Conservation (phyloP, 2,888 invertebrate species). For the Drosophila fulvimacula region DNA sequence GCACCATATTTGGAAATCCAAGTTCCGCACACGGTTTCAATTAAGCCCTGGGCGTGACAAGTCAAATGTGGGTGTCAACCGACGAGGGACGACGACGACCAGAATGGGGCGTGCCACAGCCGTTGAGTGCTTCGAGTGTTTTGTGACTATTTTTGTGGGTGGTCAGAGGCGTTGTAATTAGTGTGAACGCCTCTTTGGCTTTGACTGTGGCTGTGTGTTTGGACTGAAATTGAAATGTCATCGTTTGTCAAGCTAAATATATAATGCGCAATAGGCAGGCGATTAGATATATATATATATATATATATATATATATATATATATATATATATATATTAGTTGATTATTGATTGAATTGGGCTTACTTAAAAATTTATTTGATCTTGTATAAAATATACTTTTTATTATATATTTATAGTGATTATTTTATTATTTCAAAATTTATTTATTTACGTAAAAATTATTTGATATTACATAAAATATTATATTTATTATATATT, state of each 20-base stretch:
- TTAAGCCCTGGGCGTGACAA: constrained; percentile 59
- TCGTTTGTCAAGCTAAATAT: constrained; percentile 6
- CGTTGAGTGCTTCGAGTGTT: constrained; percentile 23
- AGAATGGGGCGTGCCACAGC: constrained; percentile 38
- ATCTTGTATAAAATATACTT: no score
- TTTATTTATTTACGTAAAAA: no score
- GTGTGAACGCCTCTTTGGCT: constrained; percentile 14
- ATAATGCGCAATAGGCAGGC: not conserved
- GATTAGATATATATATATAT: not conserved
- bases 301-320: not conserved
- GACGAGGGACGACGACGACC: not conserved
- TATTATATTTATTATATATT: no score
- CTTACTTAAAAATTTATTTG: not conserved
- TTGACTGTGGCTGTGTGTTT: not conserved
- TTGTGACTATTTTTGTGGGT: constrained; percentile 42
- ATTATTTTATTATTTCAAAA: no score
- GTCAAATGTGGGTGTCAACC: constrained; percentile 47
- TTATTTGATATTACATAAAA: no score
- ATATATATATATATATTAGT: no score
- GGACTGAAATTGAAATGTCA: constrained; percentile 11
- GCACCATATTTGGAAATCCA: constrained; percentile 39
- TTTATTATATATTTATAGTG: no score
- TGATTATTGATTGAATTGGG: not conserved
- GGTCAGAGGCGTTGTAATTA: constrained; percentile 47
- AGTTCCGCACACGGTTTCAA: constrained; percentile 58